Conservation (phyloP, 2,113 vertebrate species). For the Malurus cyaneus region DNA sequence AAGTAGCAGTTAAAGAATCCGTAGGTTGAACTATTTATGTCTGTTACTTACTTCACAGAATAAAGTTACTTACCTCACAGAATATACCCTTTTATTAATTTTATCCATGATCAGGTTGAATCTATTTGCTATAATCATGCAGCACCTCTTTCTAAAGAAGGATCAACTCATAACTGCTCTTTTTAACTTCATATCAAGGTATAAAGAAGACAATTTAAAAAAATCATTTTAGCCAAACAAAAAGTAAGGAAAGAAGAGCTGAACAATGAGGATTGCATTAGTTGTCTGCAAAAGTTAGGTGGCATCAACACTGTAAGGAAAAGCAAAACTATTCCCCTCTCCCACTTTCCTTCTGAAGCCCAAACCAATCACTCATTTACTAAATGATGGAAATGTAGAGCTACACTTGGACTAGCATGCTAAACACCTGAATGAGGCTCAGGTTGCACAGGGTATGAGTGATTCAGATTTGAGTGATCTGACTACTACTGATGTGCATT, state of each 20-base stretch:
- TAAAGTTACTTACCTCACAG: not conserved
- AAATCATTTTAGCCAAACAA: not conserved
- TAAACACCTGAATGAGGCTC: conserved; percentile 8
- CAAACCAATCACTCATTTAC: not conserved
- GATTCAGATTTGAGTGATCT: conserved; percentile 15
- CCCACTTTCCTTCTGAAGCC: not conserved
- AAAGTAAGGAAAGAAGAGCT: not conserved
- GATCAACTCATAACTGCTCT: not conserved
- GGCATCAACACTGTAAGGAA: not conserved
- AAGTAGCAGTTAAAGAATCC: not conserved
- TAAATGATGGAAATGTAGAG: not conserved
- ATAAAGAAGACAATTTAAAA: not conserved
- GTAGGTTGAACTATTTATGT: not conserved
- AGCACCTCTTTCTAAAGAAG: not conserved
- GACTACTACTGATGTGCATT: not conserved
- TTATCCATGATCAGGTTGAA: not conserved
- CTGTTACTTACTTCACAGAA: not conserved
- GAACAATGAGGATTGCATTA: not conserved
- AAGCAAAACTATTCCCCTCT: not conserved
- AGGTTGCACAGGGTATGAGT: not conserved
- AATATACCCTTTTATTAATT: not conserved
- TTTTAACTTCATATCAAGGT: not conserved
- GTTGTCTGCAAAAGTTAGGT: not conserved
- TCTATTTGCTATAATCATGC: not conserved
- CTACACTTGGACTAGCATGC: not conserved